Evolutionary conservation across 1,140 invertebrate species (phyloP).

Genomic region (Hycleus cichorii): DNA sequence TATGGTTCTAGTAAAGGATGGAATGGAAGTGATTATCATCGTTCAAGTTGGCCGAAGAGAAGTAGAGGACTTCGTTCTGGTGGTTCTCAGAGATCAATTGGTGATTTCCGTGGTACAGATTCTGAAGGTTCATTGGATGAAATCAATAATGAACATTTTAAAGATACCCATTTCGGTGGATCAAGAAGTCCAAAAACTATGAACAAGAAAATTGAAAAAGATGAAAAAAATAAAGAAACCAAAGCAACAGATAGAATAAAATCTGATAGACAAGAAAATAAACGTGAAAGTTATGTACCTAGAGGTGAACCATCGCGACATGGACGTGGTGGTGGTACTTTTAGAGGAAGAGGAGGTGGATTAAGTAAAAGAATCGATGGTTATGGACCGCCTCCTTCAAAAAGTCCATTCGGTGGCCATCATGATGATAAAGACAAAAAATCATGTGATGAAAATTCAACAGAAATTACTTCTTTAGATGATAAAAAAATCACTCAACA

Average conservation of each 20-base stretch:
- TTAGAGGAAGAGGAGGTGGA: slow-evolving; percentile 43
- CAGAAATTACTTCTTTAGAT: slow-evolving; percentile 41
- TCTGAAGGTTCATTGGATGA: slow-evolving; percentile 54
- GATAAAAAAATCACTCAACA: slow-evolving; percentile 65
- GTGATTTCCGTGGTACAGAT: slow-evolving; percentile 46
- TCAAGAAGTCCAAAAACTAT: slow-evolving; percentile 42
- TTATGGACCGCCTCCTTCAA: slow-evolving; percentile 67
- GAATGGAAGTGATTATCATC: slow-evolving; percentile 27
- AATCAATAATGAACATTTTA: slow-evolving; percentile 19
- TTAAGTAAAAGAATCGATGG: slow-evolving; percentile 55
- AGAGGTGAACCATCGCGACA: slow-evolving; percentile 74
- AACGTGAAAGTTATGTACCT: slow-evolving; percentile 61
- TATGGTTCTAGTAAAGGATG: slow-evolving; percentile 32
- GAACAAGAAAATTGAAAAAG: slow-evolving; percentile 46
- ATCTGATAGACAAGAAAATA: slow-evolving; percentile 40
- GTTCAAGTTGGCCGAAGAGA: slow-evolving; percentile 26
- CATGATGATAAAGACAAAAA: slow-evolving; percentile 37
- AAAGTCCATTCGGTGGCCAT: slow-evolving; percentile 61
- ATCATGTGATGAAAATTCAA: slow-evolving; percentile 35
- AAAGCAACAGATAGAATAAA: slow-evolving; percentile 40
- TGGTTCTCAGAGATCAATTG: slow-evolving; percentile 20
- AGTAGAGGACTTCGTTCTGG: slow-evolving; percentile 15
- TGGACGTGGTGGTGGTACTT: slow-evolving; percentile 62
- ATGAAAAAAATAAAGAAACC: slow-evolving; percentile 49
- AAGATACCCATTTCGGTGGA: not conserved